Base-by-base conservation (phyloP, 2,797 vertebrate species). In the Sebastes vulpes region DNA sequence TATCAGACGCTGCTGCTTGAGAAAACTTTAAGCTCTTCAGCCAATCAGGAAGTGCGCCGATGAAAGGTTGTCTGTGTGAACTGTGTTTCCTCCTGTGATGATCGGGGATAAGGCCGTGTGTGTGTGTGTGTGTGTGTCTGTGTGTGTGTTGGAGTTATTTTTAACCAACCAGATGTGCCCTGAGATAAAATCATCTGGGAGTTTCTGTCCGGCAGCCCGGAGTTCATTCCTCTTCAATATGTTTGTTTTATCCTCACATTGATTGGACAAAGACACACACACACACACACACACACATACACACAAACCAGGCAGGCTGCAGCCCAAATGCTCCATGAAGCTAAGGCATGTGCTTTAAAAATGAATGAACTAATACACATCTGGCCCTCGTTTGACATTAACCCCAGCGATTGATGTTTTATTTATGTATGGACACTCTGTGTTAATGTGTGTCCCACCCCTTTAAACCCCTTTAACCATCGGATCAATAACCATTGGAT, bases 101-200 rank as follows among this genome's bases (percentile, higher is more conserved):
- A 83, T 86, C 77, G 70, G 20, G 64, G 83, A 86, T 88, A 76
- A 86, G 73, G 77, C 77, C 73, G 76, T 66, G 25, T 61, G 76
- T 67, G 81, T 75, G 59, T 68, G 58, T 60, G 72, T 65, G 77
- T 65, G 78, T 75, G 59, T 69, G 63, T 69, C 58, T 65, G 77
- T 69, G 75, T 65, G 76, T 67, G 81, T 75, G 57, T 69, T 29
- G 31, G 81, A 67, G 92, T 87, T 95, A 95, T 95, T 95, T 95
- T 94, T 94, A 95, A 88, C 92, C 66, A 77, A 46, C 90, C 94
- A 94, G 91, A 95, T 95, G 95, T 94, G 86, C 70, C 63, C 64
- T 60, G 21, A 87, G 94, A 95, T 94, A 88, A 86, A 90, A 93
- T 93, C 91, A 95, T 92, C 86, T 93, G 82, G 81, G 79, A 82